Percentiles rank a stretch among this genome's conserved stretches.
Conservation (phyloP, 2,888 invertebrate genomes). For the Ganaspis brasiliensis region DNA sequence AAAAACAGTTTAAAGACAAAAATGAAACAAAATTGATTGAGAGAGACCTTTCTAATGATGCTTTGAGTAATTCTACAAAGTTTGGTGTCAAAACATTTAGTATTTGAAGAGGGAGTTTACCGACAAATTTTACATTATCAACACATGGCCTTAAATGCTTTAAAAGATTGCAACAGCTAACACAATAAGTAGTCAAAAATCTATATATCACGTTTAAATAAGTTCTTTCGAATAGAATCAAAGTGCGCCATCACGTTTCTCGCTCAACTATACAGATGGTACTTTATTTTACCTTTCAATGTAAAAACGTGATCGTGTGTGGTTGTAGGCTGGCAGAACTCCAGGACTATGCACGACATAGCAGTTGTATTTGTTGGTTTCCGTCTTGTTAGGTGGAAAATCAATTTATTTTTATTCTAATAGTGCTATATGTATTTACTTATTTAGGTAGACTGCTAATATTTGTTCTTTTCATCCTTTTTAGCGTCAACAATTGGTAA, state of each 20-base stretch:
- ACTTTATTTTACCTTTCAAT: slow-evolving; percentile 51
- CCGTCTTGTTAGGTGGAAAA: slow-evolving; percentile 77
- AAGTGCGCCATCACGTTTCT: slow-evolving; percentile 12
- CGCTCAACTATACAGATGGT: neutral
- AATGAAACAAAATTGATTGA: too few relatives aligned
- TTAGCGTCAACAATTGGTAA: too few relatives aligned
- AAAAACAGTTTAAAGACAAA: too few relatives aligned
- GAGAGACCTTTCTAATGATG: too few relatives aligned
- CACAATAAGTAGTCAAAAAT: neutral
- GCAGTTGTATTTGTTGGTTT: slow-evolving; percentile 75
- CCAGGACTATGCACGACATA: slow-evolving; percentile 70
- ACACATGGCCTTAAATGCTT: too few relatives aligned
- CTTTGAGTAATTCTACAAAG: too few relatives aligned
- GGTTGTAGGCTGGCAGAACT: slow-evolving; percentile 67
- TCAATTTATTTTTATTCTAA: slow-evolving; percentile 74
- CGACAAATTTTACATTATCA: too few relatives aligned
- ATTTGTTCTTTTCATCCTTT: neutral
- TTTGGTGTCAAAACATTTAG: too few relatives aligned
- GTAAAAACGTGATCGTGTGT: slow-evolving; percentile 60
- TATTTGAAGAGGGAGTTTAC: too few relatives aligned
- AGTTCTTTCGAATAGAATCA: neutral
- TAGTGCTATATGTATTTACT: slow-evolving; percentile 51
- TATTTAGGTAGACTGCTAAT: neutral
- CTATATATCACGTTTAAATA: slow-evolving; percentile 1
- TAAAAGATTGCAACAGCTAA: too few relatives aligned